A percentile compares a stretch with the other conserved stretches of the same genome.
Evolutionary conservation across 2,797 vertebrate genomes (phyloP).

Genomic region (Leptodactylus fallax): DNA sequence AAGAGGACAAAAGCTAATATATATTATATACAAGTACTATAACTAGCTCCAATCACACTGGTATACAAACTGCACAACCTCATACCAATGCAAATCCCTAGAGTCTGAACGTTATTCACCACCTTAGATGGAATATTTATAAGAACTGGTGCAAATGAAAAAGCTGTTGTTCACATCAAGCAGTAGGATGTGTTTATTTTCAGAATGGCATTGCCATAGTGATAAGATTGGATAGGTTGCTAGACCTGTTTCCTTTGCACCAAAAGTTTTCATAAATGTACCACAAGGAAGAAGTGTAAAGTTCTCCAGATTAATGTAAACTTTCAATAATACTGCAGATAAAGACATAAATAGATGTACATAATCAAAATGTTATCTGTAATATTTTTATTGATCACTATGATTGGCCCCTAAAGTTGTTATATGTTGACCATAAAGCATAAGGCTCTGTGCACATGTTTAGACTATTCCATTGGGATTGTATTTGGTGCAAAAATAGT

Average conservation of each 20-base stretch:
- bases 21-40: constrained; percentile 20
- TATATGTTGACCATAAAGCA: neutral
- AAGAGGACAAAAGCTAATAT: neutral
- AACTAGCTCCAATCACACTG: neutral
- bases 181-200: neutral
- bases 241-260: neutral
- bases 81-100: neutral
- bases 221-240: neutral
- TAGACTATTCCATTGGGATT: neutral
- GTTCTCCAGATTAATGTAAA: neutral
- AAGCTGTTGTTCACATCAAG: neutral
- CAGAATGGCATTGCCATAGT: neutral
- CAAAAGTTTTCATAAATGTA: neutral
- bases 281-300: neutral
- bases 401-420: neutral
- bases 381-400: neutral
- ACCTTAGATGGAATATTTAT: neutral
- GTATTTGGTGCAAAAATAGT: too few relatives aligned
- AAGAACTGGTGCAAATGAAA: neutral
- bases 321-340: neutral
- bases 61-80: too few relatives aligned
- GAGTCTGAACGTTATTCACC: neutral
- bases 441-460: neutral
- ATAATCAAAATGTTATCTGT: neutral
- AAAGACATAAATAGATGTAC: neutral